Conservation (phyloP, 2,797 vertebrate species). For the Sternotherus odoratus region DNA sequence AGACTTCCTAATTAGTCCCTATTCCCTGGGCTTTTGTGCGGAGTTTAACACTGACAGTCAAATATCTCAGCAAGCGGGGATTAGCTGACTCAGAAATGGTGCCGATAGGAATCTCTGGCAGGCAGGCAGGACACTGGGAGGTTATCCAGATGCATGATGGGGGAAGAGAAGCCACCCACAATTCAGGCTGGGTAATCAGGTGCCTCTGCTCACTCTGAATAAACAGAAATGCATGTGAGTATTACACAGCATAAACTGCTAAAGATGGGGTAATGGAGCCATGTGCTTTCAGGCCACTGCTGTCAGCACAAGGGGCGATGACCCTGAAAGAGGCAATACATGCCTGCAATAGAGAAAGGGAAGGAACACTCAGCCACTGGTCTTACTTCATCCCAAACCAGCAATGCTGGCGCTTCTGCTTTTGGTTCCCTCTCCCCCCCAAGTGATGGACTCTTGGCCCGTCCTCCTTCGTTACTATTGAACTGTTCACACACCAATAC, state of each 20-base stretch:
- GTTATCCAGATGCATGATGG: background rate
- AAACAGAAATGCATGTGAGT: background rate
- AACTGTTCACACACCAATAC: background rate
- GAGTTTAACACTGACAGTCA: background rate
- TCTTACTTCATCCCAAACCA: background rate
- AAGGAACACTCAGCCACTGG: background rate
- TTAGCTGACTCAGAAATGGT: constrained; percentile 52
- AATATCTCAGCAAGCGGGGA: accelerated
- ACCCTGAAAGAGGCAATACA: constrained; percentile 3
- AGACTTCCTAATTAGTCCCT: background rate
- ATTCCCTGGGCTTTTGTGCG: background rate
- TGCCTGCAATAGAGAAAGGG: constrained; percentile 30
- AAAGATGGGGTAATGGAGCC: background rate
- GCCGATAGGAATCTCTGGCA: background rate
- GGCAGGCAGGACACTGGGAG: background rate
- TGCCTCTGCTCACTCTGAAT: background rate
- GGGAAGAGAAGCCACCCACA: background rate
- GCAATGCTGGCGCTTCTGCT: background rate
- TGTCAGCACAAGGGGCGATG: background rate
- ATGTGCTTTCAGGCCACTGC: constrained; percentile 22
- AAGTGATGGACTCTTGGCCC: background rate
- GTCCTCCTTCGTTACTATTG: background rate
- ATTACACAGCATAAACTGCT: background rate
- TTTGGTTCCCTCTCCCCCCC: background rate
- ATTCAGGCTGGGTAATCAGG: background rate